These are phyloP conservation scores for Caenorhabditis tropicalis DNA, from an alignment of 1,140 invertebrate genomes.

Conservation along the genomic window DNA sequence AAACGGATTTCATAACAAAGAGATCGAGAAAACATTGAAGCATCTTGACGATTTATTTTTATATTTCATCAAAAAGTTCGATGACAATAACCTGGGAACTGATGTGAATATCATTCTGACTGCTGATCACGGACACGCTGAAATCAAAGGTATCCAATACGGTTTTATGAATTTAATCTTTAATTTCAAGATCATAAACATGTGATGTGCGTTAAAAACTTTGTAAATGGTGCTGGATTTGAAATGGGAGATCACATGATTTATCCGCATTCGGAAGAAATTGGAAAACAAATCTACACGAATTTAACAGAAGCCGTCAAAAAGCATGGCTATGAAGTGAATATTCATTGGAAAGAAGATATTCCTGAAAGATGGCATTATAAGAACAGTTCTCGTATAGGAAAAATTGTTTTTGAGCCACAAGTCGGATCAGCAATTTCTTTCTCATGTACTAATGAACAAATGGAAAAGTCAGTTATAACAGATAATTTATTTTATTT, in stretches of 20 bases:
- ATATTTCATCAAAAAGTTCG: constrained; percentile 44
- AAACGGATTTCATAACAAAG: constrained; percentile 48
- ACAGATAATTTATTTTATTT: background rate
- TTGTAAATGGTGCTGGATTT: constrained; percentile 16
- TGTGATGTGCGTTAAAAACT: constrained; percentile 51
- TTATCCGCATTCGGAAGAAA: constrained; percentile 44
- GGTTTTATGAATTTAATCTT: background rate
- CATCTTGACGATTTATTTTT: constrained; percentile 36
- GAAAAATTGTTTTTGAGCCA: constrained; percentile 47
- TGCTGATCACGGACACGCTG: constrained; percentile 52
- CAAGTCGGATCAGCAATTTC: constrained; percentile 48
- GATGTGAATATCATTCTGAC: constrained; percentile 50
- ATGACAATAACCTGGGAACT: constrained; percentile 12
- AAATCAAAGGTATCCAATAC: constrained; percentile 38
- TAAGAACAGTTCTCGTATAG: constrained; percentile 33
- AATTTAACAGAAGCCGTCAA: constrained; percentile 47
- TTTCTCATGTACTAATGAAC: constrained; percentile 21
- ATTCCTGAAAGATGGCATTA: constrained; percentile 50
- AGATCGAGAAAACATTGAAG: constrained; percentile 46
- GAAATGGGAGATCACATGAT: constrained; percentile 54
- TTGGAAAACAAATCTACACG: constrained; percentile 38
- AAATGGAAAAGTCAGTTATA: constrained; percentile 38
- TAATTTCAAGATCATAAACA: constrained; percentile 23
- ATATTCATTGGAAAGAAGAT: constrained; percentile 50
- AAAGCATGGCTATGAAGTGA: constrained; percentile 39